phyloP scores from a whole-genome alignment of 2,113 vertebrate species.

The Myotis lucifugus region DNA sequence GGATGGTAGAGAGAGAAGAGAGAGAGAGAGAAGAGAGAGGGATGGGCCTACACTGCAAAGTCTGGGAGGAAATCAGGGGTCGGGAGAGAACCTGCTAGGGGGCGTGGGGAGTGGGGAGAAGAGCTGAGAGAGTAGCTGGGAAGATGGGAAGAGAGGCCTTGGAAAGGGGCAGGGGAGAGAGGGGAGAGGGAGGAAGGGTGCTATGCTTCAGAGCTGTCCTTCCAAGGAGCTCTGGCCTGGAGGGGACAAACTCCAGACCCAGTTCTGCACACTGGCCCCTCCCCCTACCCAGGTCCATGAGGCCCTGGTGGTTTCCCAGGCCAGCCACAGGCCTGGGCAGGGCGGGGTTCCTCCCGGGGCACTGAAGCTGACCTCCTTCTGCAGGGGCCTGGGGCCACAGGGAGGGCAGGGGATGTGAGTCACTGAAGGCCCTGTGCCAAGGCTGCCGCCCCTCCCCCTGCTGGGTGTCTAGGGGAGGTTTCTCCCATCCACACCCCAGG shows the following conservation, averaged over 20 bases:
- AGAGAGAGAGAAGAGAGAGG: background rate
- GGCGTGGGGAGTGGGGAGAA: background rate
- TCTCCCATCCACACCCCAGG: background rate
- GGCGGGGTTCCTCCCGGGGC: background rate
- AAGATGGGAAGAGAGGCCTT: slow-evolving; percentile 37
- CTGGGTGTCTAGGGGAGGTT: background rate
- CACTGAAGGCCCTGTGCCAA: background rate
- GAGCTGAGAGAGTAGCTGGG: background rate
- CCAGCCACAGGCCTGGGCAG: background rate
- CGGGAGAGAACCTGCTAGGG: background rate
- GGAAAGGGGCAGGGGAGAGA: slow-evolving; percentile 4
- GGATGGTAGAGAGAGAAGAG: background rate
- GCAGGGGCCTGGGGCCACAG: background rate
- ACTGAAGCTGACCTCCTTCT: background rate
- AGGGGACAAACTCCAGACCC: slow-evolving; percentile 57
- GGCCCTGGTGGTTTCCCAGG: slow-evolving; percentile 1
- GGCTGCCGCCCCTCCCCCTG: background rate
- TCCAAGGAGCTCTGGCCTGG: background rate
- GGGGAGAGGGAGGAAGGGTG: background rate
- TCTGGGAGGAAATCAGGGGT: background rate
- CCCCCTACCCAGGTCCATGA: background rate
- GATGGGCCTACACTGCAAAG: background rate
- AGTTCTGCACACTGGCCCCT: background rate
- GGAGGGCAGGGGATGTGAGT: background rate
- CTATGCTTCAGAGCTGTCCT: slow-evolving; percentile 6